Base-by-base conservation (phyloP, 2,113 vertebrate species). In the Orthonyx spaldingii region DNA sequence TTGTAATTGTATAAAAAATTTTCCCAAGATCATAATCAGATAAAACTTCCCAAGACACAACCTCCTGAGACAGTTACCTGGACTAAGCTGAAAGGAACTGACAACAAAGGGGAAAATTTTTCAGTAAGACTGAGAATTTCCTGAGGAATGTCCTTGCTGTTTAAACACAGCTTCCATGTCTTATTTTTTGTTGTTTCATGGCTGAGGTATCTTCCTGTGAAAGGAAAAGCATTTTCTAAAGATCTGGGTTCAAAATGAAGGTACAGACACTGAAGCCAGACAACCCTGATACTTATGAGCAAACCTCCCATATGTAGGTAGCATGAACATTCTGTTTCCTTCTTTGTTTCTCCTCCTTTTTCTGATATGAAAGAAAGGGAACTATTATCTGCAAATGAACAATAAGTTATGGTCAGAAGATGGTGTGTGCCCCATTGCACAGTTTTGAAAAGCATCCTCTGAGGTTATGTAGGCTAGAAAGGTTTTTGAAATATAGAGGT, bases 231-330 rank as follows among this genome's bases (percentile, higher is more conserved):
- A 22, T 33, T 46, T 71, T 74, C 22, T 79, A 47, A 72, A 64
- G 44, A 37, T 42, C 39, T 55, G 9, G 4, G 17, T 59, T 89
- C 18, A 56, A 76, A 71, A 7, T 32, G 15, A 71, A 64, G 9
- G 15, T 30, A 71, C 8, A 55, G 13, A 5, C 6, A 18, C 50
- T 33, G 18, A 55, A 81, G 33, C 15, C 52, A 66, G 26, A 13
- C 11, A 44, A 26, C 2, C 0, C 5, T 44, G 16, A 49, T 9
- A 47, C 3, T 41, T 60, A 30, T 1, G 3, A 91, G 22, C 2
- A 63, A 64, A 44, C 5, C 4, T 55, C 33, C 20, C 35, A 3
- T n/a, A 44, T n/a, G 8, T 10, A 39, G 9, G 24, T 63, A 63
- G 20, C 8, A 46, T 35, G 11, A 39, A 4, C 2, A 35, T 82